These are phyloP conservation scores for Monochamus alternatus DNA, from an alignment of 2,888 invertebrate genomes.

Conservation along the genomic window DNA sequence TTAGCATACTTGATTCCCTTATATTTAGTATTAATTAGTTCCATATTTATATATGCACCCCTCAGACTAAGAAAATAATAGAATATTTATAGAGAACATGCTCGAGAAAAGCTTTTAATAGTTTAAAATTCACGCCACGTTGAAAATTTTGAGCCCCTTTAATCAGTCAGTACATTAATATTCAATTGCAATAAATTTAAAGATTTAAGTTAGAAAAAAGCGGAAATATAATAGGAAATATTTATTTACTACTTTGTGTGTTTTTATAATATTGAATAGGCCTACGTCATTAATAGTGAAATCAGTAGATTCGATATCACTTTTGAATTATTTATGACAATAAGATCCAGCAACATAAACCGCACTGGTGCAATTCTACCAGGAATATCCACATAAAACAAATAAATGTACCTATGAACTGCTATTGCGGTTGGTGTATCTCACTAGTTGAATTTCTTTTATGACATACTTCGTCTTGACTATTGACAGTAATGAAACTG, in stretches of 20 bases:
- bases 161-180: neutral
- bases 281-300: neutral
- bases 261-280: neutral
- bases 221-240: too few species aligned
- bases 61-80: neutral
- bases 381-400: conserved; percentile 1
- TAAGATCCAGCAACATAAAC: neutral
- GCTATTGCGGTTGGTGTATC: neutral
- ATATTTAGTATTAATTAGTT: neutral
- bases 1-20: too few species aligned
- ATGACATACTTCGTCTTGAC: neutral
- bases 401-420: conserved; percentile 2
- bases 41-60: conserved; percentile 3
- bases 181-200: too few species aligned
- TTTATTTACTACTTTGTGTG: too few species aligned
- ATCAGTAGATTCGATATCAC: neutral
- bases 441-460: neutral
- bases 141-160: neutral
- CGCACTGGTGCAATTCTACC: neutral
- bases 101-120: neutral
- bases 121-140: neutral
- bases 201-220: too few species aligned
- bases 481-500: too few species aligned
- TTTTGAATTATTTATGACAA: conserved; percentile 12
- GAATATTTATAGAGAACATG: conserved; percentile 6